Conservation (phyloP, 2,888 invertebrate genomes). For the Hydraecia micacea region DNA sequence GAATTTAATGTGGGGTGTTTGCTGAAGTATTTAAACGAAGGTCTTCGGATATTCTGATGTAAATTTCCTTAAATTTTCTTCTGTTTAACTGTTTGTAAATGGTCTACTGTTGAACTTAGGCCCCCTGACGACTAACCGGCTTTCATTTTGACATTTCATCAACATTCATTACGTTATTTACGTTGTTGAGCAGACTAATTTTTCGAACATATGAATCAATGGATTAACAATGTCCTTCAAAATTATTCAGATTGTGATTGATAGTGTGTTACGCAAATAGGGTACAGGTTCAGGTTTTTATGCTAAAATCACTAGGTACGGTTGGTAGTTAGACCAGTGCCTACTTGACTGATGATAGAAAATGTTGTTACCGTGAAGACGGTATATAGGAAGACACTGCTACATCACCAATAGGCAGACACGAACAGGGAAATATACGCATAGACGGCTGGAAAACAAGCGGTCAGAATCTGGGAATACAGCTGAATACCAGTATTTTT, state of each 20-base stretch:
- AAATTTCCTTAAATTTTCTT: background rate
- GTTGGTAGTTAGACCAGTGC: background rate
- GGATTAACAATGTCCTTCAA: no score
- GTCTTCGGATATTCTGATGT: background rate
- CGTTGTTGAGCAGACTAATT: no score
- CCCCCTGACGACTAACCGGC: background rate
- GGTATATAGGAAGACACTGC: background rate
- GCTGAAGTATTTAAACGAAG: slow-evolving; percentile 16
- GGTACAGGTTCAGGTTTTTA: background rate
- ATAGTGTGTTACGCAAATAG: no score
- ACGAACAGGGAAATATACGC: background rate
- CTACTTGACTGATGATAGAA: background rate
- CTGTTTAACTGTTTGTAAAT: background rate
- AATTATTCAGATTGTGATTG: no score
- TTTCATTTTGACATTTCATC: no score
- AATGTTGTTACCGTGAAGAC: background rate
- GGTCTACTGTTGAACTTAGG: background rate
- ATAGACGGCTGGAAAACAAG: background rate
- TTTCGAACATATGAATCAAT: no score
- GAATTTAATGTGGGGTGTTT: background rate
- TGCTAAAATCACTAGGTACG: background rate
- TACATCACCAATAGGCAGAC: background rate
- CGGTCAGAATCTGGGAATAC: no score
- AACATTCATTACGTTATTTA: no score
- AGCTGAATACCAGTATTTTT: no score